Conservation (phyloP, 1,140 invertebrate genomes). For the Magallana angulata region DNA sequence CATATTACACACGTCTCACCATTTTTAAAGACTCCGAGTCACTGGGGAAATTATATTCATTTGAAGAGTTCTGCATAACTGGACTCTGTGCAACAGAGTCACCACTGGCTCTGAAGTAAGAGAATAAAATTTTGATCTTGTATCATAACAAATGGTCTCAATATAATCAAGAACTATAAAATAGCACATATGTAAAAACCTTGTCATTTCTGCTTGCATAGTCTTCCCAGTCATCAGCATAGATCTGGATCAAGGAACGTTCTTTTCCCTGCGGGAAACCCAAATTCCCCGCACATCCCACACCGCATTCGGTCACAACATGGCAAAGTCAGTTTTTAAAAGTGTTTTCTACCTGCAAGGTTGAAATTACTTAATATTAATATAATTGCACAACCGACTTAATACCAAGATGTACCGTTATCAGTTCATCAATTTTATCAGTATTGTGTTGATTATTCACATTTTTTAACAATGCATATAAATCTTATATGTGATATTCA, state of each 20-base stretch:
- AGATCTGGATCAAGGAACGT: constrained; percentile 47
- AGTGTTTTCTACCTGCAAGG: neutral
- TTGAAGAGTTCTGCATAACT: constrained; percentile 63
- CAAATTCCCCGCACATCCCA: constrained; percentile 53
- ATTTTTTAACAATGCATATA: too few species aligned
- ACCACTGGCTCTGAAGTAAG: constrained; percentile 54
- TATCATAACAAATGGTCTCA: too few species aligned
- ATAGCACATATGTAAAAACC: constrained; percentile 27
- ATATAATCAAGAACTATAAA: too few species aligned
- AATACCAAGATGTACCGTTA: too few species aligned
- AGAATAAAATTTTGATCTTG: neutral
- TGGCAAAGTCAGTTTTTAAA: constrained; percentile 3
- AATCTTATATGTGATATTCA: too few species aligned
- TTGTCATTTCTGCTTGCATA: constrained; percentile 58
- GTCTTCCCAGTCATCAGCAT: constrained; percentile 48
- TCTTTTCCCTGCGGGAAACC: constrained; percentile 45
- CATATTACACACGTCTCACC: neutral
- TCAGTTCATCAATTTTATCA: too few species aligned
- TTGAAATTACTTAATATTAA: neutral
- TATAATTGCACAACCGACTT: too few species aligned
- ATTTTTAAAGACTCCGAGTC: constrained; percentile 59
- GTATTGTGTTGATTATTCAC: too few species aligned
- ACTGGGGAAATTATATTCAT: constrained; percentile 68
- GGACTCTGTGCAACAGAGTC: constrained; percentile 63
- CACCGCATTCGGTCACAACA: constrained; percentile 41